Evolutionary conservation across 2,113 vertebrate genomes (phyloP).

Genomic region (Ictalurus punctatus): DNA sequence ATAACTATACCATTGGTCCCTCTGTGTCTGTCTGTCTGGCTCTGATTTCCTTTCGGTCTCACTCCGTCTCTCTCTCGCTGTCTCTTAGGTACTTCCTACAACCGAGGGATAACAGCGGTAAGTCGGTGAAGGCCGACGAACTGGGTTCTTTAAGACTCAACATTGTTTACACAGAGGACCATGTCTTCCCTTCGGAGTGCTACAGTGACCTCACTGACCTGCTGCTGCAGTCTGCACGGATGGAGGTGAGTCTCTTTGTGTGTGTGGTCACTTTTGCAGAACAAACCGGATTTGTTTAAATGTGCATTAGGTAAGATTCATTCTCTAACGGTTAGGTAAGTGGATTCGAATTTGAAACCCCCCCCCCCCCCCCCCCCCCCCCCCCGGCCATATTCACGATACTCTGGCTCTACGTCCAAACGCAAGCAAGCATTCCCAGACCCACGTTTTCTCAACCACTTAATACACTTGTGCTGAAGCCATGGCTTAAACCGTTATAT

Average conservation of each 20-base stretch:
- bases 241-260: conserved; percentile 74
- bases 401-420: not conserved
- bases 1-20: not conserved
- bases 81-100: conserved; percentile 91
- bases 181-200: conserved; percentile 91
- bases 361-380: no score
- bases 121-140: conserved; percentile 90
- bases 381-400: not conserved
- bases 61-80: not conserved
- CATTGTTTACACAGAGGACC: conserved; percentile 97
- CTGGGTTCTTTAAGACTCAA: conserved; percentile 93
- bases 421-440: not conserved
- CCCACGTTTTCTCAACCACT: not conserved
- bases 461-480: not conserved
- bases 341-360: not conserved
- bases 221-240: conserved; percentile 85
- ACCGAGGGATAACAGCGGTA: conserved; percentile 90
- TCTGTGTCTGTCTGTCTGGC: not conserved
- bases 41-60: not conserved
- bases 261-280: not conserved
- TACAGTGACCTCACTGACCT: conserved; percentile 89
- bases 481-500: no score
- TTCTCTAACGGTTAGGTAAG: not conserved
- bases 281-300: not conserved
- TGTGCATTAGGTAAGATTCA: not conserved